phyloP scores from a whole-genome alignment of 30 jellyfish, hydroid and myxozoan species.

The Nemopilema nomurai region DNA sequence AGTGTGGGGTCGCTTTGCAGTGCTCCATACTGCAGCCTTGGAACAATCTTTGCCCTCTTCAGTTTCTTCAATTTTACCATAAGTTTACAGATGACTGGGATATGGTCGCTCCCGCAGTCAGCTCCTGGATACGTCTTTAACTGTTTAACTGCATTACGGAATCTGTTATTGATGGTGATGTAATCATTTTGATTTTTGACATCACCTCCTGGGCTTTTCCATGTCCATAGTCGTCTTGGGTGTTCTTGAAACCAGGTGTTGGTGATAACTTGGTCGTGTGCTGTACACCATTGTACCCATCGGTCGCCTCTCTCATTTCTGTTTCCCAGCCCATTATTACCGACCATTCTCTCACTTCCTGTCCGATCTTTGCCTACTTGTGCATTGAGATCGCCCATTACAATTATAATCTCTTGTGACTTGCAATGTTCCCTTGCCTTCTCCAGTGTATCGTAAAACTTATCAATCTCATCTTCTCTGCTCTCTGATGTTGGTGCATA shows the following conservation, averaged over 20 bases:
- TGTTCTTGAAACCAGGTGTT: constrained; percentile 34
- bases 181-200: background rate
- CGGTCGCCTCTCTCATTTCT: constrained; percentile 29
- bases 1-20: background rate
- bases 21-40: background rate
- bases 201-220: constrained; percentile 25
- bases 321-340: constrained; percentile 9
- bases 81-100: constrained; percentile 1
- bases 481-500: constrained; percentile 44
- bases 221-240: constrained; percentile 10
- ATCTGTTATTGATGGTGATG: constrained; percentile 1
- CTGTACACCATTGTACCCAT: constrained; percentile 18
- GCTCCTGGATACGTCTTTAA: constrained; percentile 9
- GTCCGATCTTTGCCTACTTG: too few relatives aligned
- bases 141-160: background rate
- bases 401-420: constrained; percentile 3
- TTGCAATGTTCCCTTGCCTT: background rate
- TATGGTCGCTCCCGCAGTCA: constrained; percentile 21
- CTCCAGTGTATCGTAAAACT: constrained; percentile 5
- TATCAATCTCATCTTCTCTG: constrained; percentile 7
- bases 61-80: background rate
- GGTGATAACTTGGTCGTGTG: background rate
- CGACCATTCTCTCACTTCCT: background rate
- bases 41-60: background rate
- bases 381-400: constrained; percentile 31